phyloP scores from a whole-genome alignment of 2,888 invertebrate genomes.

The Meliscaeva auricollis region DNA sequence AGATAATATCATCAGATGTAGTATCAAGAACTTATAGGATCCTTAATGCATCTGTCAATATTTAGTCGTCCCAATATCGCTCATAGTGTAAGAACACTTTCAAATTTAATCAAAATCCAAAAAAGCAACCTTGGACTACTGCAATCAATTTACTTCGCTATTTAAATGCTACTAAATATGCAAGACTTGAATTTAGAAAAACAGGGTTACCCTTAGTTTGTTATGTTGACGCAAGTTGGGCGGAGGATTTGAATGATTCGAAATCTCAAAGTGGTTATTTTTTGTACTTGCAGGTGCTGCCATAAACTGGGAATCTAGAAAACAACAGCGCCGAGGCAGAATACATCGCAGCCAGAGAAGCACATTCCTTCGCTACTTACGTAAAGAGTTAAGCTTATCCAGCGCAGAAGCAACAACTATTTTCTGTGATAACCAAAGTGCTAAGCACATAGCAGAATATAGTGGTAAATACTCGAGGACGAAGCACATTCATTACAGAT shows the following conservation, averaged over 20 bases:
- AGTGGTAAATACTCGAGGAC: neutral
- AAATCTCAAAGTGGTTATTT: conserved; percentile 5
- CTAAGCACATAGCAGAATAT: neutral
- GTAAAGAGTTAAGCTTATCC: neutral
- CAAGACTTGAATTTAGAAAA: conserved; percentile 6
- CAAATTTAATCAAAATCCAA: conserved; percentile 9
- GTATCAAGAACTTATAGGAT: conserved; percentile 37
- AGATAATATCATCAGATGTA: no score
- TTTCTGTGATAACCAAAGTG: conserved; percentile 4
- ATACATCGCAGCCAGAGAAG: neutral
- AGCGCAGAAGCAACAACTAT: neutral
- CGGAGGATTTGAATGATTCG: neutral
- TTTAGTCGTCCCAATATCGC: conserved; percentile 30
- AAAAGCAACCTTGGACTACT: conserved; percentile 21
- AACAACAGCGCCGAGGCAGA: conserved; percentile 8
- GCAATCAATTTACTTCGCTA: conserved; percentile 1
- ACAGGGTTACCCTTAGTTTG: neutral
- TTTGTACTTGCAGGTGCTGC: conserved; percentile 11
- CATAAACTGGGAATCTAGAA: conserved; percentile 14
- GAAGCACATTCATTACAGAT: neutral
- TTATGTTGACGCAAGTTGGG: conserved; percentile 3
- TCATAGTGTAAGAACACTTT: conserved; percentile 1
- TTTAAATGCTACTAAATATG: neutral
- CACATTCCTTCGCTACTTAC: neutral
- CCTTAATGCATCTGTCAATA: conserved; percentile 13